Percentiles rank a stretch among this genome's conserved stretches.
Evolutionary conservation across 2,113 vertebrate species (phyloP).

Genomic region (Alligator sinensis): DNA sequence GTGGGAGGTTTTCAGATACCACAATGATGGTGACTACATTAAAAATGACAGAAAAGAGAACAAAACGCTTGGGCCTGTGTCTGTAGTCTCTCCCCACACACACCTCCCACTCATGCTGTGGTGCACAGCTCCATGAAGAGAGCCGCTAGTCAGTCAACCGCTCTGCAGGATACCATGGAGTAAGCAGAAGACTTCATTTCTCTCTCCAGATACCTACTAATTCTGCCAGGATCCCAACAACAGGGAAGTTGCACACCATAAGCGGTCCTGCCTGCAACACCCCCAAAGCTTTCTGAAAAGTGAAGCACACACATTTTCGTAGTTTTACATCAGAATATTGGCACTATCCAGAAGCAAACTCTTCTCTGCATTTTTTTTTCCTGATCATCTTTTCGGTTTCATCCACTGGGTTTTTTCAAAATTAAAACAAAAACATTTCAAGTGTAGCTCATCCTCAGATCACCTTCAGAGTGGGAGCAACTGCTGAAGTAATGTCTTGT

Average conservation of each 20-base stretch:
- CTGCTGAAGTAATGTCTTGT: not conserved
- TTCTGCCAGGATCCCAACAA: not conserved
- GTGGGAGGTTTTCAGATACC: not conserved
- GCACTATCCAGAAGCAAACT: not conserved
- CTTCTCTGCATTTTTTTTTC: slow-evolving; percentile 7
- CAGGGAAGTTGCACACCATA: not conserved
- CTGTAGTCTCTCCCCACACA: not conserved
- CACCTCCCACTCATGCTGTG: not conserved
- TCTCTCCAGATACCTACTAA: no score
- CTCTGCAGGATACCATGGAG: not conserved
- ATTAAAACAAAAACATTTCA: not conserved
- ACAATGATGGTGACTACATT: not conserved
- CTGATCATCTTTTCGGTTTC: not conserved
- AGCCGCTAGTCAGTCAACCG: not conserved
- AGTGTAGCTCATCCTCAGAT: not conserved
- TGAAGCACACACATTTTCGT: not conserved
- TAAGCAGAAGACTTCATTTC: not conserved
- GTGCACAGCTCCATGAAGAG: not conserved
- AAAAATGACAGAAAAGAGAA: not conserved
- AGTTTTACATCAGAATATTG: not conserved
- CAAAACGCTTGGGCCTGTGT: not conserved
- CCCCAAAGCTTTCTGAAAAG: not conserved
- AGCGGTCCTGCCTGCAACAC: not conserved
- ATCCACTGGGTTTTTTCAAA: no score
- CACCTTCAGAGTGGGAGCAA: not conserved